These are phyloP conservation scores for Nothura maculosa DNA, from an alignment of 2,797 vertebrate genomes.

Conservation along the genomic window DNA sequence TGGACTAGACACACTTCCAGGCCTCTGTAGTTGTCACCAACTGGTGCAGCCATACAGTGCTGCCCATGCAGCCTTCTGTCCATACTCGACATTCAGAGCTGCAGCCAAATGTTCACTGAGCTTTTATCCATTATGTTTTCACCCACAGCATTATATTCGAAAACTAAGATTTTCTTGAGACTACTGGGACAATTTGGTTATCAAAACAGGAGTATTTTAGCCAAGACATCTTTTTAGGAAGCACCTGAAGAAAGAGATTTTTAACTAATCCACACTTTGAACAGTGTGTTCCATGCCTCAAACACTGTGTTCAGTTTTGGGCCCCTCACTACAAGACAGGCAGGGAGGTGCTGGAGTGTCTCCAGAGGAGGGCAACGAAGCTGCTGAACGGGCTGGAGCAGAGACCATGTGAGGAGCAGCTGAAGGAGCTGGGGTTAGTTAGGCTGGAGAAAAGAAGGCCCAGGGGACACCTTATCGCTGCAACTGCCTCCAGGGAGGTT, in stretches of 20 bases:
- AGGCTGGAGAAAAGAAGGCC: too few species aligned
- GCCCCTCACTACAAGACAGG: too few species aligned
- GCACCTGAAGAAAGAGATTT: not conserved
- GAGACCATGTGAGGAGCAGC: too few species aligned
- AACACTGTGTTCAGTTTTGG: too few species aligned
- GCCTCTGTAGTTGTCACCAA: not conserved
- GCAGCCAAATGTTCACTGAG: not conserved
- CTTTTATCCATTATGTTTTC: not conserved
- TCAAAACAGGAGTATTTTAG: not conserved
- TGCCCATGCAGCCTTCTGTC: fast-evolving
- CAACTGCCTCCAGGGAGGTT: too few species aligned
- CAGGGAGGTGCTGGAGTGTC: too few species aligned
- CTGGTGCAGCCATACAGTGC: not conserved
- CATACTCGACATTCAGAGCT: not conserved
- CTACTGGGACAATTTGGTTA: not conserved
- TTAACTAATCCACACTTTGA: not conserved
- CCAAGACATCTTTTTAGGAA: not conserved
- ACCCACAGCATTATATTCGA: not conserved
- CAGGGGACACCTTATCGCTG: too few species aligned
- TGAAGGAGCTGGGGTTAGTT: too few species aligned
- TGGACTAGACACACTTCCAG: not conserved
- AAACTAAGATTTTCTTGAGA: not conserved
- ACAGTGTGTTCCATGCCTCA: too few species aligned
- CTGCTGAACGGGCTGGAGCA: too few species aligned
- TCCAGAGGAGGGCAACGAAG: too few species aligned